phyloP scores from a whole-genome alignment of 1,140 invertebrate genomes.

The Ridgeia piscesae region DNA sequence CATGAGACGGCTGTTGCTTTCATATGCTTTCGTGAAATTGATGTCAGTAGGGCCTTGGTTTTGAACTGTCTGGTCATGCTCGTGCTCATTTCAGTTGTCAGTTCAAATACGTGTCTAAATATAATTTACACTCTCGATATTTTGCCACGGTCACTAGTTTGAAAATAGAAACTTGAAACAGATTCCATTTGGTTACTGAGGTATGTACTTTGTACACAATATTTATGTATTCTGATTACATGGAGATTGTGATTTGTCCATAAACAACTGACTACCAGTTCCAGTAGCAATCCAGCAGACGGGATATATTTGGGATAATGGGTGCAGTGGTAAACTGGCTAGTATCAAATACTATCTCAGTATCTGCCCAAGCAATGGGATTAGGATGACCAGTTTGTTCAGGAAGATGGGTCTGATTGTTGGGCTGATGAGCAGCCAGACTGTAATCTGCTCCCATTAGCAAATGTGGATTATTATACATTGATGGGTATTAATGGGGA shows the following conservation, averaged over 20 bases:
- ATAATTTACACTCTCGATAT: too few relatives aligned
- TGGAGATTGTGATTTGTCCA: neutral
- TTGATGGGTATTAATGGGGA: neutral
- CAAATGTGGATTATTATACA: neutral
- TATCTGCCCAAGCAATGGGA: neutral
- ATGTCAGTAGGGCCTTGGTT: neutral
- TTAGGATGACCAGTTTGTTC: neutral
- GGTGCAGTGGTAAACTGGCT: neutral
- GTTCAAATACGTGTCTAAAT: neutral
- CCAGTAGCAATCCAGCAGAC: neutral
- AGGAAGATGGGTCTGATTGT: neutral
- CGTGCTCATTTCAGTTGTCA: neutral
- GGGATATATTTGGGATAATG: neutral
- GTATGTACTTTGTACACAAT: neutral
- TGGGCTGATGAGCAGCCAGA: neutral
- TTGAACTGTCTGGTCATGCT: neutral
- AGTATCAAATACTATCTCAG: too few relatives aligned
- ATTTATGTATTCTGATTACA: neutral
- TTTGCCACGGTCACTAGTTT: neutral
- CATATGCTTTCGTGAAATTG: neutral
- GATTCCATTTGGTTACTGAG: neutral
- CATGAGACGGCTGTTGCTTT: neutral
- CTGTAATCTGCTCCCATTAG: neutral
- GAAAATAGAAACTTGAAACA: neutral
- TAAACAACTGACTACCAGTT: neutral